Evolutionary conservation across 2,797 vertebrate genomes (phyloP).

Genomic region (Tangara arthus): DNA sequence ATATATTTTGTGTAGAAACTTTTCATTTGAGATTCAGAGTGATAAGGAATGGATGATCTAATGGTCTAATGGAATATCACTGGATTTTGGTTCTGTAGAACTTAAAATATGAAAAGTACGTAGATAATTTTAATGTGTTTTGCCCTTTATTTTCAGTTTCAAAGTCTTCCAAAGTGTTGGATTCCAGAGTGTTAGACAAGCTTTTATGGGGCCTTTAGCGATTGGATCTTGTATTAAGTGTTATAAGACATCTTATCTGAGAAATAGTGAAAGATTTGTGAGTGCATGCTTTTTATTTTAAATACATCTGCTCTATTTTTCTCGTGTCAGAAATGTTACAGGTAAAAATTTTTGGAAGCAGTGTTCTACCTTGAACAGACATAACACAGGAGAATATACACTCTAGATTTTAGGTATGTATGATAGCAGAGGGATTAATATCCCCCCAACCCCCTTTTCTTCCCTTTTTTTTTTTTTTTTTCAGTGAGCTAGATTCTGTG

Average conservation of each 20-base stretch:
- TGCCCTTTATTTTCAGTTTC: background rate
- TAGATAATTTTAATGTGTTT: background rate
- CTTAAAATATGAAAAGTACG: background rate
- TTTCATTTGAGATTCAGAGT: background rate
- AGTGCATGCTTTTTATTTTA: background rate
- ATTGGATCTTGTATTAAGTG: background rate
- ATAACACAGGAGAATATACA: background rate
- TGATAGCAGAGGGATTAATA: background rate
- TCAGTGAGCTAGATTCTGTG: background rate
- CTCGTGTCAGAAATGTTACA: background rate
- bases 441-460: rapidly evolving
- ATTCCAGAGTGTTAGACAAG: background rate
- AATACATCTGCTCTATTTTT: background rate
- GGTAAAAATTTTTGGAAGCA: background rate
- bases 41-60: background rate
- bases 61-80: background rate
- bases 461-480: no score
- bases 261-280: background rate
- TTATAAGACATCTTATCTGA: background rate
- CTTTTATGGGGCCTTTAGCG: background rate
- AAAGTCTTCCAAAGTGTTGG: background rate
- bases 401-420: background rate
- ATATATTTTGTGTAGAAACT: background rate
- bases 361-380: background rate
- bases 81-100: background rate